A percentile compares a stretch with the other conserved stretches of the same genome.
phyloP scores from a whole-genome alignment of 2,113 vertebrate genomes.

The Indicator maculatus region DNA sequence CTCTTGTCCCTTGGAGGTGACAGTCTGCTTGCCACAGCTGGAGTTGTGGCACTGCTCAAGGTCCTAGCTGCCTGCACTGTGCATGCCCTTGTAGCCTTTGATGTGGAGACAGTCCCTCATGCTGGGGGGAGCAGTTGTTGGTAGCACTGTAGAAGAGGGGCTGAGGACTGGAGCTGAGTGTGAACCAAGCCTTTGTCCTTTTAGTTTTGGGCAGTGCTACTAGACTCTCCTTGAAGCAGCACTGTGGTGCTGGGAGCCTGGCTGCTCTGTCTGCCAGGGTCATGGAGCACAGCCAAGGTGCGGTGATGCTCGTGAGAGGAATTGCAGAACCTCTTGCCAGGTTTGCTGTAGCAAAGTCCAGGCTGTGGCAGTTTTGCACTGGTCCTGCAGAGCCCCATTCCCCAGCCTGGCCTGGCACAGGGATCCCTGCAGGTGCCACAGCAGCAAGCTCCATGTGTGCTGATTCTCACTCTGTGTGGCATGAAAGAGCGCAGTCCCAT shows the following conservation, averaged over 20 bases:
- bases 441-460: neutral
- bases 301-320: constrained; percentile 36
- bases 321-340: neutral
- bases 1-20: neutral
- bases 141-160: neutral
- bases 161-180: fast-evolving
- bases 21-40: neutral
- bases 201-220: neutral
- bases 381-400: neutral
- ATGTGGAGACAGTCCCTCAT: neutral
- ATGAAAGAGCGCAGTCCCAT: fast-evolving
- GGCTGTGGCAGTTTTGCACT: neutral
- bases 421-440: neutral
- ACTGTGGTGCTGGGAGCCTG: neutral
- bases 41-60: neutral
- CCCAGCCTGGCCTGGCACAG: neutral
- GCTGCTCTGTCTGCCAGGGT: constrained; percentile 32
- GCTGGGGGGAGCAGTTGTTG: neutral
- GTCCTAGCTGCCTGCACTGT: neutral
- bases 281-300: constrained; percentile 43
- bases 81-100: fast-evolving
- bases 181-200: neutral
- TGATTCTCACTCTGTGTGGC: fast-evolving
- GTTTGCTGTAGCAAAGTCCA: neutral
- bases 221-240: neutral